These are phyloP conservation scores for Caenorhabditis sp. DNA, from an alignment of 2,888 invertebrate genomes.

Conservation along the genomic window DNA sequence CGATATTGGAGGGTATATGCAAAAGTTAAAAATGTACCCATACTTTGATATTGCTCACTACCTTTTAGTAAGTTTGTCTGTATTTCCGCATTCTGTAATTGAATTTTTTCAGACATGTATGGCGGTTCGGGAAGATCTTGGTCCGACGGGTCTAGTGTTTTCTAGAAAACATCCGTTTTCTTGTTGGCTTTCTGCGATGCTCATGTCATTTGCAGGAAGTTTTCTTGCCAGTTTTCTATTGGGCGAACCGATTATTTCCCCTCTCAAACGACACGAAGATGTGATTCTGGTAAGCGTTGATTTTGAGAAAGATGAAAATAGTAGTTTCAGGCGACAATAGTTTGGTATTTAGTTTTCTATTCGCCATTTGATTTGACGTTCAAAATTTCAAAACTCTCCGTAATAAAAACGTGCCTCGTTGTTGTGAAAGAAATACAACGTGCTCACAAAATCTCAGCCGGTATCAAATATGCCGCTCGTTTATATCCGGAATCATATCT, in stretches of 20 bases:
- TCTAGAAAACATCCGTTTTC: slow-evolving; percentile 95
- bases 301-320: too few relatives aligned
- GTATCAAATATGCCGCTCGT: slow-evolving; percentile 92
- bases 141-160: slow-evolving; percentile 84
- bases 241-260: slow-evolving; percentile 92
- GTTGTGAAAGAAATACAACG: slow-evolving; percentile 66
- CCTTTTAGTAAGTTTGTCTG: slow-evolving; percentile 73
- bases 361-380: slow-evolving; percentile 96
- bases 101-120: slow-evolving; percentile 56
- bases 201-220: slow-evolving; percentile 91
- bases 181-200: slow-evolving; percentile 97
- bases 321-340: slow-evolving; percentile 60
- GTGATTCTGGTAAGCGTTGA: slow-evolving; percentile 75
- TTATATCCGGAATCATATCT: slow-evolving; percentile 94
- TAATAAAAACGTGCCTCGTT: slow-evolving; percentile 57
- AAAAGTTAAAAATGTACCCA: slow-evolving; percentile 98
- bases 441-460: slow-evolving; percentile 80
- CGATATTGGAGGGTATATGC: slow-evolving; percentile 97
- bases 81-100: slow-evolving; percentile 1
- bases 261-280: slow-evolving; percentile 94
- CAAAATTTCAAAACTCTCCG: slow-evolving; percentile 78
- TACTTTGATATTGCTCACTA: slow-evolving; percentile 99
- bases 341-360: slow-evolving; percentile 90
- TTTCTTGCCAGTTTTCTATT: slow-evolving; percentile 93
- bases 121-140: slow-evolving; percentile 67